Conservation (phyloP, 2,888 invertebrate genomes). For the Metalampra italica region DNA sequence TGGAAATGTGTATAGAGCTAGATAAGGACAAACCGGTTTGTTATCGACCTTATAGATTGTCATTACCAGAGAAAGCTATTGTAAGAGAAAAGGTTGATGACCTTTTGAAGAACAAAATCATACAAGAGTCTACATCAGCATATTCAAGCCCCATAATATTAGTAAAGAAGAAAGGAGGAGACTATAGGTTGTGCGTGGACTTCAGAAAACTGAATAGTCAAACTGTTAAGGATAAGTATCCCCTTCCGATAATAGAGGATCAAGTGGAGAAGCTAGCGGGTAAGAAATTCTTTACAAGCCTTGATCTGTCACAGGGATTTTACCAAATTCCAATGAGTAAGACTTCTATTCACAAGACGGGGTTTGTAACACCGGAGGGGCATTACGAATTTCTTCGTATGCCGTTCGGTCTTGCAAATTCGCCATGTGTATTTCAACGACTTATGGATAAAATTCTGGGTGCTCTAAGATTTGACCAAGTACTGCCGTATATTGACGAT, state of each 20-base stretch:
- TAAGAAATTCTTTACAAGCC: background rate
- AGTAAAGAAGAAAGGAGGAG: slow-evolving; percentile 6
- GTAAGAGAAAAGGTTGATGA: slow-evolving; percentile 4
- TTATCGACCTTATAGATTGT: slow-evolving; percentile 6
- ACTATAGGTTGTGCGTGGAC: slow-evolving; percentile 5
- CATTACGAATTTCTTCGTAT: background rate
- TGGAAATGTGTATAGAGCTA: slow-evolving; percentile 3
- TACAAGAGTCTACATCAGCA: background rate
- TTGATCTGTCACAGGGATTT: background rate
- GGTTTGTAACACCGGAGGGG: no score
- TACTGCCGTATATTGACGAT: slow-evolving; percentile 4
- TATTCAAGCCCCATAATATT: slow-evolving; percentile 5
- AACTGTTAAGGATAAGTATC: slow-evolving; percentile 7
- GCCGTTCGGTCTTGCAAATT: slow-evolving; percentile 2
- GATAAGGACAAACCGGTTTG: slow-evolving; percentile 2
- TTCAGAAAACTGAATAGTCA: slow-evolving; percentile 1
- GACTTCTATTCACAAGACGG: background rate
- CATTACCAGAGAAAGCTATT: background rate
- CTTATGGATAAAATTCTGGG: background rate
- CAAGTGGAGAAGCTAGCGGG: slow-evolving; percentile 1
- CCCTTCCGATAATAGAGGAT: slow-evolving; percentile 6
- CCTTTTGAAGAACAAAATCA: background rate
- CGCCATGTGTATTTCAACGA: background rate
- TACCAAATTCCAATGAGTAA: background rate
- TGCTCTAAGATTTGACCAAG: background rate